A percentile compares a stretch with the other conserved stretches of the same genome.
phyloP scores from a whole-genome alignment of 2,888 invertebrate species.

The Nomada goodeniana region DNA sequence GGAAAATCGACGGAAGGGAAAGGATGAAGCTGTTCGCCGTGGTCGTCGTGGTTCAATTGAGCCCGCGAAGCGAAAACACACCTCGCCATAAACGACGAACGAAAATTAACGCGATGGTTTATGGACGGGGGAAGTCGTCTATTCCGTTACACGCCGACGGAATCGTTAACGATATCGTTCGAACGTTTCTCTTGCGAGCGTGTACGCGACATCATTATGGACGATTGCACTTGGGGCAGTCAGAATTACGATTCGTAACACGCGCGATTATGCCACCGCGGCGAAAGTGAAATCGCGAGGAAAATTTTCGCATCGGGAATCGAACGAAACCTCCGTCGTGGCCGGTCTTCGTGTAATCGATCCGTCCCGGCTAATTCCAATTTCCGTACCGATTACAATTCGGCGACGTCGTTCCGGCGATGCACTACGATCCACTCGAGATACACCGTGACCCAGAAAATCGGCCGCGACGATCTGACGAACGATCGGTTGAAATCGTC shows the following conservation, averaged over 20 bases:
- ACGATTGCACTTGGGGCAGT: background rate
- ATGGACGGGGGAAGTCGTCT: slow-evolving; percentile 5
- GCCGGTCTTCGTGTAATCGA: background rate
- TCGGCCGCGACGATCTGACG: no score
- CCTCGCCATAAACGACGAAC: background rate
- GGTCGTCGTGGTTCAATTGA: background rate
- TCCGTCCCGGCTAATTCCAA: background rate
- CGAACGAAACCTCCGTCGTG: background rate
- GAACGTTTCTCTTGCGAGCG: background rate
- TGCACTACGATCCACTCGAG: background rate
- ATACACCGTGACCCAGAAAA: background rate
- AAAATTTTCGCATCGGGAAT: slow-evolving; percentile 59
- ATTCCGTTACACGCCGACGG: slow-evolving; percentile 4
- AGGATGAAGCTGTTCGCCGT: background rate
- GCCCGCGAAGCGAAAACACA: background rate
- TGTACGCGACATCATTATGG: slow-evolving; percentile 29
- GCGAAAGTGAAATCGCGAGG: slow-evolving; percentile 76
- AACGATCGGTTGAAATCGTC: no score
- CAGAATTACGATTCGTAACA: slow-evolving; percentile 72
- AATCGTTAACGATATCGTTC: slow-evolving; percentile 39
- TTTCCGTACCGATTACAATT: background rate
- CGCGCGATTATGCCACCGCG: slow-evolving; percentile 69
- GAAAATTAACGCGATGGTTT: background rate
- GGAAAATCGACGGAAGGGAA: background rate
- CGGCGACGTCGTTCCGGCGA: background rate